Base-by-base conservation (phyloP, 1,140 invertebrate genomes). In the Drosophila teissieri region DNA sequence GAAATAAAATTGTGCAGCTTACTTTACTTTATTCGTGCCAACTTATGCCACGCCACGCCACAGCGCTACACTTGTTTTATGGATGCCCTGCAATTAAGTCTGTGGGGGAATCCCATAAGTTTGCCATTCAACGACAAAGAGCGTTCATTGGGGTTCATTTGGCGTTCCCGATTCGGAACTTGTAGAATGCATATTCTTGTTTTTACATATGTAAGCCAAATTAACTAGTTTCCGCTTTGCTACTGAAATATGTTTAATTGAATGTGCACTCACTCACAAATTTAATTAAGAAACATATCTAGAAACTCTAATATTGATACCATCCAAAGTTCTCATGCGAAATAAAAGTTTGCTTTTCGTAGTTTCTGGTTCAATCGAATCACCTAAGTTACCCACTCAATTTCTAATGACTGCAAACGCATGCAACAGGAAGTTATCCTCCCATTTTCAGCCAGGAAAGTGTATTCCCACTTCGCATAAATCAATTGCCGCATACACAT, bases 1-100 rank as follows among this genome's bases (percentile, higher is more conserved):
- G 53, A 80, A 83, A 86, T 85, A 75, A 77, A 86, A 83, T 82
- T 77, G 83, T 84, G 76, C 84, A 89, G 86, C 72, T 77, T 76
- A 61, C 65, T 78, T 76, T 70, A 76, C 70, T 83, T 69, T 86
- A 83, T 86, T 86, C 76, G 83, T 63, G 37, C 51, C 63, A 83
- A 83, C 75, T 83, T 83, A 77, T 83, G 79, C 83, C 55, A 39
- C 46, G 79, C 83, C 55, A 39, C 46, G 73, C 69, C 58, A 56
- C 63, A 63, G 63, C 52, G 44, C 73, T 75, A 67, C 74, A 74
- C 74, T 82, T 73, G 62, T 57, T 68, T 64, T 46, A 34, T 36
- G 45, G 19, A 78, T 79, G 53, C 76, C 31, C 64, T 72, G 8
- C 39, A n/a, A 19, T 17, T 22, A 14, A 42, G 34, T 34, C 15